Conservation (phyloP, 1,140 invertebrate species). For the Drosophila lini region DNA sequence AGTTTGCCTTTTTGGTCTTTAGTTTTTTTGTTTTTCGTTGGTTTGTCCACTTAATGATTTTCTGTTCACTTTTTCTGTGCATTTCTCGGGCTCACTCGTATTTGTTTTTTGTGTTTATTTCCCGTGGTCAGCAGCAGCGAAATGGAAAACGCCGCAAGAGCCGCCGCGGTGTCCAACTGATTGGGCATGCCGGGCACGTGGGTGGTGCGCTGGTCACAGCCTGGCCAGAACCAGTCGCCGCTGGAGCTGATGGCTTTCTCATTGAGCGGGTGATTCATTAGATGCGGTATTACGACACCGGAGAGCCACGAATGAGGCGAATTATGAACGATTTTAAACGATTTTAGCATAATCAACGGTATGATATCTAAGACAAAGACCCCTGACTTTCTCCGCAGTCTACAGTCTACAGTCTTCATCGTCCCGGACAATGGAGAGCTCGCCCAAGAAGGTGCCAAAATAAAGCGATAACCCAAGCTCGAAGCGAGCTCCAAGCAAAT, state of each 20-base stretch:
- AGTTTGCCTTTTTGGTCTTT: constrained; percentile 31
- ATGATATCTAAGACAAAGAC: constrained; percentile 54
- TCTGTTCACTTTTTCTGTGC: constrained; percentile 67
- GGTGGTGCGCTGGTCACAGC: constrained; percentile 39
- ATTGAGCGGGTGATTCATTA: constrained; percentile 46
- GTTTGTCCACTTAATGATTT: constrained; percentile 44
- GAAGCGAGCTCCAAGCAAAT: constrained; percentile 31
- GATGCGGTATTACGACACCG: constrained; percentile 61
- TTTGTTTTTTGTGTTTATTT: constrained; percentile 48
- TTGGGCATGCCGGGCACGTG: constrained; percentile 66
- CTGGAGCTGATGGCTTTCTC: constrained; percentile 31
- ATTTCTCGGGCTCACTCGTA: constrained; percentile 25
- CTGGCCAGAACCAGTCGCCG: constrained; percentile 51
- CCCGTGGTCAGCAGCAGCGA: constrained; percentile 61
- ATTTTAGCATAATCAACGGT: constrained; percentile 70
- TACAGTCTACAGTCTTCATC: constrained; percentile 4
- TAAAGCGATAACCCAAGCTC: constrained; percentile 32
- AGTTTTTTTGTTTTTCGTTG: constrained; percentile 27
- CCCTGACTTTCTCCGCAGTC: constrained; percentile 54
- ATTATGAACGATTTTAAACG: constrained; percentile 73
- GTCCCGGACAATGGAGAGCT: constrained; percentile 42
- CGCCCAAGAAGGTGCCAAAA: constrained; percentile 71
- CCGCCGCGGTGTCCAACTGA: constrained; percentile 17
- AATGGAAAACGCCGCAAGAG: constrained; percentile 68
- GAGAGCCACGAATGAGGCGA: constrained; percentile 16